phyloP scores from a whole-genome alignment of 2,113 vertebrate species.

The Anolis sagrei region DNA sequence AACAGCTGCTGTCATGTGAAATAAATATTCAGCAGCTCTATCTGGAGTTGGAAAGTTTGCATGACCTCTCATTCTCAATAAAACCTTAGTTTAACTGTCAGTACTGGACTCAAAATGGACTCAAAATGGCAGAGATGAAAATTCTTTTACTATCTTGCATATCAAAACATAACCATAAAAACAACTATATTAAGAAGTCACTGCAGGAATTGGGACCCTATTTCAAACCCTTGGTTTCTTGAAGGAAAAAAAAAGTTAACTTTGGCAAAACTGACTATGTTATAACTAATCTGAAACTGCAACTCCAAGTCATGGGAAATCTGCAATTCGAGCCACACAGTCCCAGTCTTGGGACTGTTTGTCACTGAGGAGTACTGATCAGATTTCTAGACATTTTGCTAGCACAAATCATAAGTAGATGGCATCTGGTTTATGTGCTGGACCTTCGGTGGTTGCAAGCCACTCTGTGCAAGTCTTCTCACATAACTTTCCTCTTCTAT shows the following conservation, averaged over 20 bases:
- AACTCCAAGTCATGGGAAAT: neutral
- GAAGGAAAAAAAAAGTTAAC: neutral
- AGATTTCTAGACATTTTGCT: neutral
- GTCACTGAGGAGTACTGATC: neutral
- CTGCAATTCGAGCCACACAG: neutral
- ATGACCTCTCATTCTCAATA: neutral
- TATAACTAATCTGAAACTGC: too few species aligned
- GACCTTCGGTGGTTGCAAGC: neutral
- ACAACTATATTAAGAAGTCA: neutral
- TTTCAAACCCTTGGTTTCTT: neutral
- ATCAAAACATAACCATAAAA: neutral
- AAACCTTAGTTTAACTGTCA: neutral
- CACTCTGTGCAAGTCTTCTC: neutral
- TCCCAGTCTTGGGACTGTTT: neutral
- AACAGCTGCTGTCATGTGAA: neutral
- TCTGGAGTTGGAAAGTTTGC: neutral
- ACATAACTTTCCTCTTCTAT: neutral
- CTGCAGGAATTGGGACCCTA: neutral
- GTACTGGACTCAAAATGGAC: neutral
- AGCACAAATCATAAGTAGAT: neutral
- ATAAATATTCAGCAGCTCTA: neutral
- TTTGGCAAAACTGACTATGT: neutral
- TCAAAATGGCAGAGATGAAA: too few species aligned
- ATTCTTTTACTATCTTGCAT: neutral
- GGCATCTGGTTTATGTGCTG: neutral